Evolutionary conservation across 2,113 vertebrate genomes (phyloP).

Genomic region (Kryptolebias marmoratus): DNA sequence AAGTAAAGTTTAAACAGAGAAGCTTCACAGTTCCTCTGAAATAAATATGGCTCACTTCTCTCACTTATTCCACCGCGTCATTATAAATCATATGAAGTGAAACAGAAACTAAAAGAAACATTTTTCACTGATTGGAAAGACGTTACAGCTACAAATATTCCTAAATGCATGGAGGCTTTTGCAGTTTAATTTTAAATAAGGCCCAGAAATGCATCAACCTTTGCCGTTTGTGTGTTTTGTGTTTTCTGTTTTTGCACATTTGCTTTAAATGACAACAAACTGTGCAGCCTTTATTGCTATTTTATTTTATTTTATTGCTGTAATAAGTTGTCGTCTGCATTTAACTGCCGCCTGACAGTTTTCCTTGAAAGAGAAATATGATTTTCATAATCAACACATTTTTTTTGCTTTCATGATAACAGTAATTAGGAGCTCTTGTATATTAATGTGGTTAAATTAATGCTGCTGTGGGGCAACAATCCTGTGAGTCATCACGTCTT

Average conservation of each 20-base stretch:
- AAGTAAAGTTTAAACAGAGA: neutral
- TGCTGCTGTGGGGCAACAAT: neutral
- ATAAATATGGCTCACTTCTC: neutral
- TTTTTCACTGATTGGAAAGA: too few relatives aligned
- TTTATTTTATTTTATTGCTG: neutral
- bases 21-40: neutral
- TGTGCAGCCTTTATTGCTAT: neutral
- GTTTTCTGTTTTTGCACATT: neutral
- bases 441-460: neutral
- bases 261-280: neutral
- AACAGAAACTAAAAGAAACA: too few relatives aligned
- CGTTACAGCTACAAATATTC: too few relatives aligned
- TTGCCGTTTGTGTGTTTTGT: neutral
- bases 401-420: neutral
- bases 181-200: too few relatives aligned
- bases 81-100: too few relatives aligned
- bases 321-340: neutral
- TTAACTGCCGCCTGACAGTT: too few relatives aligned
- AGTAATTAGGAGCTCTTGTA: neutral
- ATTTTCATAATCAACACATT: neutral
- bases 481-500: conserved; percentile 24
- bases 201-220: too few relatives aligned
- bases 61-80: neutral
- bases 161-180: too few relatives aligned
- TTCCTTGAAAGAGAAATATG: neutral